phyloP scores from a whole-genome alignment of 1,140 invertebrate species.

The Tetranychus cinnabarinus region DNA sequence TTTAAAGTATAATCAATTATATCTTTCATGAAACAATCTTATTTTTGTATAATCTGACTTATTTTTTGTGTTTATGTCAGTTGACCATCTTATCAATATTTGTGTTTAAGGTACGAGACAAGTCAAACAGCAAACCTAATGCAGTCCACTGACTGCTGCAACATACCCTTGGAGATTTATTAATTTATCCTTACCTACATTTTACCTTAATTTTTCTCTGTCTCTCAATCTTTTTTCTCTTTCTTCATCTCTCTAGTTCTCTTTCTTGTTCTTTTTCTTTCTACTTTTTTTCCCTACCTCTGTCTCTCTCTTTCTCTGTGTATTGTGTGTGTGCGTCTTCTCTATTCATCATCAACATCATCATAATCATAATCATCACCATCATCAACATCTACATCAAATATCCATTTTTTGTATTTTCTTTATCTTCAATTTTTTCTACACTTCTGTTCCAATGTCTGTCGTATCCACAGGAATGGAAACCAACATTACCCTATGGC shows the following conservation, averaged over 20 bases:
- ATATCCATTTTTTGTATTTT: neutral
- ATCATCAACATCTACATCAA: neutral
- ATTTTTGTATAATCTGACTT: neutral
- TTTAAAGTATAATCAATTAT: neutral
- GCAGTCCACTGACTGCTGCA: neutral
- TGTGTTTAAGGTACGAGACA: neutral
- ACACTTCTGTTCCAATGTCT: neutral
- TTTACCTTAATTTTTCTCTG: neutral
- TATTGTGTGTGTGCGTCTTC: neutral
- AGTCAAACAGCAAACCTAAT: neutral
- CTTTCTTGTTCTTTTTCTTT: neutral
- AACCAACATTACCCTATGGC: conserved; percentile 26
- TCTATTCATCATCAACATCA: neutral
- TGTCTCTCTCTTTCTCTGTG: neutral
- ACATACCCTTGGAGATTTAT: neutral
- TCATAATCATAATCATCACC: neutral
- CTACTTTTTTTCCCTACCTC: neutral
- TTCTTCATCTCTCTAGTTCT: neutral
- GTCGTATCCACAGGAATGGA: conserved; percentile 16
- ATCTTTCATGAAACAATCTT: neutral
- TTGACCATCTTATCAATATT: neutral
- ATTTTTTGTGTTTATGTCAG: too few relatives aligned
- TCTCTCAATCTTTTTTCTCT: neutral
- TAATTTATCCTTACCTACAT: neutral
- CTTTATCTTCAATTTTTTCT: neutral